A percentile compares a stretch with the other conserved stretches of the same genome.
Evolutionary conservation across 2,797 vertebrate species (phyloP).

Genomic region (Adelosebastes latens): DNA sequence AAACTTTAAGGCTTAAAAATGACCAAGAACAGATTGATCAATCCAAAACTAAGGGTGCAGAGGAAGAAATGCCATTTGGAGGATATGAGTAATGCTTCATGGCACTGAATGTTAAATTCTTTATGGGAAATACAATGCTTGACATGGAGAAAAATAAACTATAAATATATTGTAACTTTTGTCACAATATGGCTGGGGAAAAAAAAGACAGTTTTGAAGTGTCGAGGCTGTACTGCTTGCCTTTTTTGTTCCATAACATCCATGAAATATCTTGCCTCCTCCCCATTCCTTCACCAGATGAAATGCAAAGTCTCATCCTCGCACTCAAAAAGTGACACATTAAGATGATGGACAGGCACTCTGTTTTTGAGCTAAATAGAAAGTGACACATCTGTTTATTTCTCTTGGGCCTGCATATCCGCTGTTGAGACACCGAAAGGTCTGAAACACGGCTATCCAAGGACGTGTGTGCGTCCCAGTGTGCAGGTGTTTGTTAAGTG

Average conservation of each 20-base stretch:
- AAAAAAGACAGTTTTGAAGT: neutral
- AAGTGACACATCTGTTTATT: slow-evolving; percentile 85
- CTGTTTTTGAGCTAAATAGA: slow-evolving; percentile 81
- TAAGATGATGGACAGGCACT: slow-evolving; percentile 78
- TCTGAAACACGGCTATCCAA: slow-evolving; percentile 46
- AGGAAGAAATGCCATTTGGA: slow-evolving; percentile 20
- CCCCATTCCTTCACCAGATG: slow-evolving; percentile 23
- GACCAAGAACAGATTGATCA: slow-evolving; percentile 65
- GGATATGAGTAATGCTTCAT: slow-evolving; percentile 6
- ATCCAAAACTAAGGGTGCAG: slow-evolving; percentile 41
- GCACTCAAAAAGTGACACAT: slow-evolving; percentile 56
- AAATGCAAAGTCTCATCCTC: slow-evolving; percentile 49
- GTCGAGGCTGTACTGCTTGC: neutral
- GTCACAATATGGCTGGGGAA: neutral
- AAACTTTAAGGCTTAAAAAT: slow-evolving; percentile 71
- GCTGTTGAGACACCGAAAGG: slow-evolving; percentile 45
- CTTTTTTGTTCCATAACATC: slow-evolving; percentile 23
- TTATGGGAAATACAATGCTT: slow-evolving; percentile 13
- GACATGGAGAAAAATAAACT: neutral
- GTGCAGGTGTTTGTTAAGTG: slow-evolving; percentile 47
- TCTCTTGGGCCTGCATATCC: slow-evolving; percentile 72
- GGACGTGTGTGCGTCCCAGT: slow-evolving; percentile 14
- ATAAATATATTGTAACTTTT: neutral
- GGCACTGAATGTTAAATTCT: slow-evolving; percentile 5
- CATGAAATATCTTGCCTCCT: slow-evolving; percentile 30